Evolutionary conservation across 2,797 vertebrate genomes (phyloP).

Genomic region (Rhynchotus rufescens): DNA sequence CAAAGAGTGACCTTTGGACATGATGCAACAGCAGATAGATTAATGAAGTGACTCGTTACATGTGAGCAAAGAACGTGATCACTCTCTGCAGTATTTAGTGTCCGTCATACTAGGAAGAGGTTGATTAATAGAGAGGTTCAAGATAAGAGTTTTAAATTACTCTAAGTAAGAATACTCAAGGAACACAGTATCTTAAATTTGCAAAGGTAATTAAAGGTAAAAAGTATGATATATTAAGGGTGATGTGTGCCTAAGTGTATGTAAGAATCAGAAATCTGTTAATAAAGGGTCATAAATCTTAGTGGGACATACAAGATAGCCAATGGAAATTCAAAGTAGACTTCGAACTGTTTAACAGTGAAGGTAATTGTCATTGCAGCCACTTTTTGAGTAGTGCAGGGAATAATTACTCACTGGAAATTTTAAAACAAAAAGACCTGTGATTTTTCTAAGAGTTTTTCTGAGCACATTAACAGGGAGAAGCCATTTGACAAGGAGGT

Average conservation of each 20-base stretch:
- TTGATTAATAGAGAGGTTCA: background rate
- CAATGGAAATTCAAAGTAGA: too few species aligned
- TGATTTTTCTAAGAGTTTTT: background rate
- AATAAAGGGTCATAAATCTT: too few species aligned
- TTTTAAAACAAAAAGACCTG: background rate
- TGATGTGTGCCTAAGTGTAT: too few species aligned
- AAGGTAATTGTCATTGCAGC: too few species aligned
- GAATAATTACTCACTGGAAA: background rate
- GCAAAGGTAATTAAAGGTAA: background rate
- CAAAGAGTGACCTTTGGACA: background rate
- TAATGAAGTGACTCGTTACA: background rate
- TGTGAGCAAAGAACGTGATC: background rate
- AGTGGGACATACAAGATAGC: too few species aligned
- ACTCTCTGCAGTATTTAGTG: background rate
- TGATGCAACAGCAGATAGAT: background rate
- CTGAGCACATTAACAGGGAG: background rate
- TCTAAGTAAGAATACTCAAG: background rate
- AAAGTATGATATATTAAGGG: fast-evolving
- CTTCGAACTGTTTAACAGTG: too few species aligned
- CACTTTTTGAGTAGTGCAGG: too few species aligned
- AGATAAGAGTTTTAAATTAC: background rate
- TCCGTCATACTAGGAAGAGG: background rate
- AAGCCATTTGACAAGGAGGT: background rate
- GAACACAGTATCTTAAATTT: too few species aligned
- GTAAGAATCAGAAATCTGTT: too few species aligned